Evolutionary conservation across 2,888 invertebrate species (phyloP).

Genomic region (Unio pictorum): DNA sequence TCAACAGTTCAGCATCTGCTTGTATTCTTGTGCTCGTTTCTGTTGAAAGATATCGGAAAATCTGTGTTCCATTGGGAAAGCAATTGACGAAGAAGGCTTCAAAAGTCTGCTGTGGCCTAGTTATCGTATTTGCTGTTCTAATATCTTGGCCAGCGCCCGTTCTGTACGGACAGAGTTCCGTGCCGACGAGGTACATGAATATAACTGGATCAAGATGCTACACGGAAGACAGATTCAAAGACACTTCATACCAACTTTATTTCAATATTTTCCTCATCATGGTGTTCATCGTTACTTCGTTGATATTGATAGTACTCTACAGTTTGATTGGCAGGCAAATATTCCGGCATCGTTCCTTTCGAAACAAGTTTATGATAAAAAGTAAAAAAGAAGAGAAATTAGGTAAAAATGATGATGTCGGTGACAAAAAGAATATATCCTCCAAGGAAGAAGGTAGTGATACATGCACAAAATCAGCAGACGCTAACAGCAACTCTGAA

Average conservation of each 20-base stretch:
- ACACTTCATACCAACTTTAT: conserved; percentile 32
- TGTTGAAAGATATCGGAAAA: conserved; percentile 45
- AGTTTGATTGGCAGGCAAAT: conserved; percentile 27
- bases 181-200: conserved; percentile 24
- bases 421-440: too few species aligned
- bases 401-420: too few species aligned
- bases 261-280: conserved; percentile 43
- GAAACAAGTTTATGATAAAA: neutral
- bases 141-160: conserved; percentile 45
- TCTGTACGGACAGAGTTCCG: conserved; percentile 47
- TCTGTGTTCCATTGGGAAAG: conserved; percentile 46
- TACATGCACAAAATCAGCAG: too few species aligned
- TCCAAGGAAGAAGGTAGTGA: neutral
- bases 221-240: conserved; percentile 31
- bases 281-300: conserved; percentile 29
- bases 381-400: too few species aligned
- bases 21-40: conserved; percentile 25
- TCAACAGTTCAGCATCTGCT: conserved; percentile 21
- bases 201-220: conserved; percentile 46
- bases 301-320: conserved; percentile 40
- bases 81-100: conserved; percentile 37
- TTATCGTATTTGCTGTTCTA: conserved; percentile 19
- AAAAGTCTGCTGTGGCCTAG: conserved; percentile 19
- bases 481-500: too few species aligned
- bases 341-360: conserved; percentile 5